Evolutionary conservation across 2,888 invertebrate genomes (phyloP), one percentile per base, ranked within the genome.

Genomic region (Sicus ferrugineus): DNA sequence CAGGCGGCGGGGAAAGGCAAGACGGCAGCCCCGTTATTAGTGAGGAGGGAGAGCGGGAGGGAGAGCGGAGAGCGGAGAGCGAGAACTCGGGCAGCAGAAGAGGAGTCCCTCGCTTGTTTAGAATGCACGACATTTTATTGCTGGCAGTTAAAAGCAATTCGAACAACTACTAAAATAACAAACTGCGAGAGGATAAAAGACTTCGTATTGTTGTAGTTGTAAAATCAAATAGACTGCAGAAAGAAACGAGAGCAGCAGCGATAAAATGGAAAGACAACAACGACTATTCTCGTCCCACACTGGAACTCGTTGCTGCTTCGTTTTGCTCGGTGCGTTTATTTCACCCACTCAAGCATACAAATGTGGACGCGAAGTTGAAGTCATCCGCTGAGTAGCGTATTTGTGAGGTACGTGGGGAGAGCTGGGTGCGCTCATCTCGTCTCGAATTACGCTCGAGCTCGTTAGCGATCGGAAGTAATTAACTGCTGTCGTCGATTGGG

Each of bases 151-250:
- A 34, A 6, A 59, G 34, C 21, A 38, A 9, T 23, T 21, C 19
- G 42, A 26, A 61, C 21, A 61, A 38, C 19, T 42, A 61, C 11
- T 23, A 38, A 42, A 4, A 61, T 21, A 54, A 21, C 3, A 54
- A 21, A 23, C 3, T 28, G 28, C 16, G 21, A 2, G 9, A 38
- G 21, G 5, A 21, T 16, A 34, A 34, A 61, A 61, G 42, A 26
- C 6, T 23, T 19, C 6, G 23, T 16, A 59, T 59, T 9, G 61
- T 26, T 42, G 28, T 23, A 5, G 28, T 16, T 23, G 42, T 61
- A 61, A 61, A 38, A 61, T 61, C 38, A 42, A 61, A 61, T 61
- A 61, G 61, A 61, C 61, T 26, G 28, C 23, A 61, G 14, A 21
- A 21, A 23, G 2, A 61, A 61, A 61, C 19, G 19, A 59, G 9